Evolutionary conservation across 2,113 vertebrate species (phyloP).

Genomic region (Tychaedon coryphoeus): DNA sequence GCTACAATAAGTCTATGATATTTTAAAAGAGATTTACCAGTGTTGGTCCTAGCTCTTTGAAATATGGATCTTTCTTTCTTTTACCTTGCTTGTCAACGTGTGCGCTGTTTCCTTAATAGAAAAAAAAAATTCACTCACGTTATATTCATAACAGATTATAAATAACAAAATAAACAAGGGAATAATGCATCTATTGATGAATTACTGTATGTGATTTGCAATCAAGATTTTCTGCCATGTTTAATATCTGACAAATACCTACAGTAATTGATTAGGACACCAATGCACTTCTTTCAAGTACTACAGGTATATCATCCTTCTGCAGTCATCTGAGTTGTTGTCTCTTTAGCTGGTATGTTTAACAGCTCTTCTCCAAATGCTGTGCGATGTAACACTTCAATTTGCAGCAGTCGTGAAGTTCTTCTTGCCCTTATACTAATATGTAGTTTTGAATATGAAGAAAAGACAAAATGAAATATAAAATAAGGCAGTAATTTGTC

Average conservation of each 20-base stretch:
- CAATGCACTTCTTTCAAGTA: constrained; percentile 22
- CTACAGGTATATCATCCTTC: neutral
- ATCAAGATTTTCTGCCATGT: neutral
- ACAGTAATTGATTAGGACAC: neutral
- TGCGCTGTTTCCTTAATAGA: constrained; percentile 53
- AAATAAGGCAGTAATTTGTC: constrained; percentile 6
- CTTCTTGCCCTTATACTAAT: neutral
- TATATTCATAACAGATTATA: neutral
- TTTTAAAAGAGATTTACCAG: neutral
- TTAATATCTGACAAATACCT: neutral
- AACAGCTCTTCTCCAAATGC: constrained; percentile 12
- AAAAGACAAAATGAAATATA: neutral
- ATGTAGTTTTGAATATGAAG: neutral
- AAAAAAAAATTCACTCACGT: neutral
- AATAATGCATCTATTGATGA: neutral
- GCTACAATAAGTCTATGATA: neutral
- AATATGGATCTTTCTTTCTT: constrained; percentile 31
- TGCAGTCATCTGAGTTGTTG: neutral
- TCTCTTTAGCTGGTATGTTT: constrained; percentile 9
- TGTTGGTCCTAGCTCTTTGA: constrained; percentile 72
- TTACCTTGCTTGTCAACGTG: constrained; percentile 59
- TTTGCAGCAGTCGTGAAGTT: neutral
- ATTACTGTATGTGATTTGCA: neutral
- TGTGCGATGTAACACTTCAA: constrained; percentile 3
- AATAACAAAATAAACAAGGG: neutral